Conservation (phyloP, 2,888 invertebrate genomes). For the Cephus nigrinus region DNA sequence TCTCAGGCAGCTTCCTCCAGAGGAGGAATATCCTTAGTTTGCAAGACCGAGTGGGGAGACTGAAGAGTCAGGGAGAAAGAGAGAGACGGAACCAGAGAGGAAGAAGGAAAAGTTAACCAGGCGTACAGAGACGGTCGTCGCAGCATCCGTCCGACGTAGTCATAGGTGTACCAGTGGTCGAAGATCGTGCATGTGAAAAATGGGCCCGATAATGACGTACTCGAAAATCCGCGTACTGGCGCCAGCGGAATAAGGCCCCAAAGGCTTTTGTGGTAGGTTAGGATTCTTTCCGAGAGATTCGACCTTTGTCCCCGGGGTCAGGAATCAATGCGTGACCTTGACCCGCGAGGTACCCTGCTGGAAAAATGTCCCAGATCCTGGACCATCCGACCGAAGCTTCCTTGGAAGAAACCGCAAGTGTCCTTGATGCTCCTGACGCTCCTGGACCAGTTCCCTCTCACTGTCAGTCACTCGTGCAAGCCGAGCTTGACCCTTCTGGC, state of each 20-base stretch:
- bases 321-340: not conserved
- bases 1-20: not conserved
- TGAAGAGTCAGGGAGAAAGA: not conserved
- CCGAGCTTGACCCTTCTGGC: conserved; percentile 4
- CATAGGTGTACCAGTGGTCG: conserved; percentile 1
- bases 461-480: not conserved
- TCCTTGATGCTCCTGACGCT: not conserved
- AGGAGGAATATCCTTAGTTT: not conserved
- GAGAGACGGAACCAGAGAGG: too few relatives aligned
- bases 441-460: not conserved
- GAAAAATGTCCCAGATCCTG: not conserved
- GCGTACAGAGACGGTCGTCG: not conserved
- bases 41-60: not conserved
- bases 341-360: not conserved
- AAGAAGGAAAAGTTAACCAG: not conserved
- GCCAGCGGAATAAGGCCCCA: conserved; percentile 46
- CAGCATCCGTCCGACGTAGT: conserved; percentile 37
- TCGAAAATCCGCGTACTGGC: conserved; percentile 51
- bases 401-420: not conserved
- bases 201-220: conserved; percentile 57
- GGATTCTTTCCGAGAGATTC: not conserved
- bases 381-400: not conserved
- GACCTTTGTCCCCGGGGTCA: not conserved
- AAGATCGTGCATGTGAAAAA: conserved; percentile 51
- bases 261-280: conserved; percentile 29